Evolutionary conservation across 53 echinoderm and acorn worm species (phyloP).

Genomic region (Patiria pectinifera): DNA sequence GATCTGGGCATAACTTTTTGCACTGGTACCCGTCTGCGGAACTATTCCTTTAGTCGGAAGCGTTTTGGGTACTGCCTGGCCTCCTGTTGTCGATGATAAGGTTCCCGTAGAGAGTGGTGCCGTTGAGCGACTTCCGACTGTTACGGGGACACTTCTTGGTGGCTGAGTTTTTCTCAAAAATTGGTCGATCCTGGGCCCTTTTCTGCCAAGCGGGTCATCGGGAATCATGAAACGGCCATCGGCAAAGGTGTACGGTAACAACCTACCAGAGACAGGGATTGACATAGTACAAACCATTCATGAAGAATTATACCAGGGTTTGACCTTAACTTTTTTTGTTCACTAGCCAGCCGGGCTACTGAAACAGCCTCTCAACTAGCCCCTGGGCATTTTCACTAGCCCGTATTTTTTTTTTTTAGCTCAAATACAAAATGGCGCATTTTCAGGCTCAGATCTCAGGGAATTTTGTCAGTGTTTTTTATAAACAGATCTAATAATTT

Average conservation of each 20-base stretch:
- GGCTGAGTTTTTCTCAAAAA: background rate
- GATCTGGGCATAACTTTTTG: background rate
- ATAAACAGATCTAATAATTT: no score
- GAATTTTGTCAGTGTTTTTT: no score
- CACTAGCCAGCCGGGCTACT: no score
- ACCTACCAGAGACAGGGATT: no score
- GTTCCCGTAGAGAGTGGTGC: background rate
- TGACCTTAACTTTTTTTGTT: no score
- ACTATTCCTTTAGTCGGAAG: background rate
- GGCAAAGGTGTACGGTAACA: constrained; percentile 76
- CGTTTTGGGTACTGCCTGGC: background rate
- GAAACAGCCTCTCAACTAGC: no score
- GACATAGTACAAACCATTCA: background rate
- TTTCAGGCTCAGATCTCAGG: no score
- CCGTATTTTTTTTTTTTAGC: no score
- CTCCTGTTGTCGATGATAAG: background rate
- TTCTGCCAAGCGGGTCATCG: constrained; percentile 72
- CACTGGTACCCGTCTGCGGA: background rate
- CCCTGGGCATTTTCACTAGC: no score
- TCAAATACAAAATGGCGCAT: no score
- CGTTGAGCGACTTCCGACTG: no score
- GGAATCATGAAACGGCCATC: constrained; percentile 80
- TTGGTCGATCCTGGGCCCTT: constrained; percentile 58
- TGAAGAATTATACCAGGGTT: background rate
- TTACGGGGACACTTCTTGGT: background rate